Percentiles rank a stretch among this genome's conserved stretches.
These are phyloP conservation scores for Merops nubicus DNA, from an alignment of 2,113 vertebrate genomes.

Conservation along the genomic window DNA sequence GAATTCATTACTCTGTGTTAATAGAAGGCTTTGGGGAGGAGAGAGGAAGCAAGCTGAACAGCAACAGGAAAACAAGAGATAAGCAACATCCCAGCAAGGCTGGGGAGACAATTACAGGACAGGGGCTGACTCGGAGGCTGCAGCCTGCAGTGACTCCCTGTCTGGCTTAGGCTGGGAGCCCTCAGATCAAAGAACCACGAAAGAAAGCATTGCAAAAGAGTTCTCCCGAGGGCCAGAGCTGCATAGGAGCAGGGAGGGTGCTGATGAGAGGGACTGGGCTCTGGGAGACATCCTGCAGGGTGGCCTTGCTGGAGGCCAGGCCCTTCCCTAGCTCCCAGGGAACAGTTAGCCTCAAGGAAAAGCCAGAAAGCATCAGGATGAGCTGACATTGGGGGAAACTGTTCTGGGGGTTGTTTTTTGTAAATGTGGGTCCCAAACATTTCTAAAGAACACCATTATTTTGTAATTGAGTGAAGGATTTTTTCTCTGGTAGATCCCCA, in stretches of 20 bases:
- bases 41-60: not conserved
- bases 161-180: not conserved
- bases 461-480: not conserved
- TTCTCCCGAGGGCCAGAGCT: not conserved
- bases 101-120: not conserved
- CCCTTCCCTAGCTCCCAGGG: not conserved
- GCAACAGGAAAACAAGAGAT: not conserved
- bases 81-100: not conserved
- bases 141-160: not conserved
- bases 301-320: not conserved
- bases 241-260: rapidly evolving
- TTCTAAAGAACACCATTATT: not conserved
- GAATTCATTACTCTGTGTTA: not conserved
- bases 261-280: not conserved
- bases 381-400: rapidly evolving
- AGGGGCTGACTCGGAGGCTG: not conserved
- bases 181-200: not conserved
- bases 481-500: not conserved
- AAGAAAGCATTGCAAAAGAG: not conserved
- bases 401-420: not conserved
- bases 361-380: not conserved
- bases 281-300: not conserved
- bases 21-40: not conserved
- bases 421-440: not conserved
- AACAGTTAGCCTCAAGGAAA: not conserved